phyloP scores from a whole-genome alignment of 1,140 invertebrate species.

The Pomacea maculata region DNA sequence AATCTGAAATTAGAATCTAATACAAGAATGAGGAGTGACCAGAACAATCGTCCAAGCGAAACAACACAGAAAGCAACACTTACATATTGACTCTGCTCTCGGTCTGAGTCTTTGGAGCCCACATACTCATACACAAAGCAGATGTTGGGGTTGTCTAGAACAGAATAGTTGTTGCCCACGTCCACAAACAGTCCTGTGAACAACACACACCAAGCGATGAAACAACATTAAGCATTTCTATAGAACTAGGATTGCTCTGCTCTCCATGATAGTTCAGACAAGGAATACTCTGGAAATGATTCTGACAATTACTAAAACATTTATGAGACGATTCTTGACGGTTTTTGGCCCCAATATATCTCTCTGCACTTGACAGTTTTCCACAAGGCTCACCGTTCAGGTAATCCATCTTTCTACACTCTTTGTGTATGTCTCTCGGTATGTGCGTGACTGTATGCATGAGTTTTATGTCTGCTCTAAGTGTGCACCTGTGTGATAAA shows the following conservation, averaged over 20 bases:
- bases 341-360: background rate
- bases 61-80: constrained; percentile 28
- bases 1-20: background rate
- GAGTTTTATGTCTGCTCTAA: too few relatives aligned
- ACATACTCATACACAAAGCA: constrained; percentile 66
- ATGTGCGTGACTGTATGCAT: too few relatives aligned
- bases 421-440: too few relatives aligned
- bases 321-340: background rate
- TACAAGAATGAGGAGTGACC: background rate
- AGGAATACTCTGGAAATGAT: background rate
- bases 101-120: constrained; percentile 57
- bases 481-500: too few relatives aligned
- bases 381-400: too few relatives aligned
- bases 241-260: too few relatives aligned
- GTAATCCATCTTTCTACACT: too few relatives aligned
- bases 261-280: background rate
- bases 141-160: constrained; percentile 64
- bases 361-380: too few relatives aligned
- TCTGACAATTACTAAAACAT: background rate
- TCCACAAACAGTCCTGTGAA: constrained; percentile 63
- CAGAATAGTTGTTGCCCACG: constrained; percentile 65
- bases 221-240: too few relatives aligned
- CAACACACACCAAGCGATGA: background rate
- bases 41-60: background rate
- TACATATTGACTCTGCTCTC: constrained; percentile 58